Percentiles rank a stretch among this genome's conserved stretches.
Conservation (phyloP, 2,113 vertebrate genomes). For the Australoheros scitulus region DNA sequence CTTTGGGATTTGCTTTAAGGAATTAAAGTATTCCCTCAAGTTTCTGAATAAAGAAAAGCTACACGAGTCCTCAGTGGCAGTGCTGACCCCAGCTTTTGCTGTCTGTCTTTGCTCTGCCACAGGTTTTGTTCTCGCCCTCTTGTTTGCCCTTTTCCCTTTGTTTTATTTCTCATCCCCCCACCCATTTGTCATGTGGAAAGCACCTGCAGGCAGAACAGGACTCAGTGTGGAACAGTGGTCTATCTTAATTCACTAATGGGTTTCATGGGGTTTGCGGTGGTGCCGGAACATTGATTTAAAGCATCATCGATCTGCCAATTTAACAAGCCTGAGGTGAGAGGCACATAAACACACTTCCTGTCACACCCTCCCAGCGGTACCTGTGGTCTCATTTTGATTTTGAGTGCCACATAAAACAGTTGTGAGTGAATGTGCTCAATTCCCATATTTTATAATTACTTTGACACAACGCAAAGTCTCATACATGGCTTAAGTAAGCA, state of each 20-base stretch:
- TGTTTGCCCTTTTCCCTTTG: slow-evolving; percentile 55
- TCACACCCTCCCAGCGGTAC: slow-evolving; percentile 26
- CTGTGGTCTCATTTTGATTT: slow-evolving; percentile 51
- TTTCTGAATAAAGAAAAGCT: slow-evolving; percentile 6
- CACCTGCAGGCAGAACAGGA: slow-evolving; percentile 57
- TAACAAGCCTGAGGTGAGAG: slow-evolving; percentile 57
- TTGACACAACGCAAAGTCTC: background rate
- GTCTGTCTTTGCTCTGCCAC: slow-evolving; percentile 30
- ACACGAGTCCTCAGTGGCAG: slow-evolving; percentile 4
- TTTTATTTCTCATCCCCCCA: slow-evolving; percentile 49
- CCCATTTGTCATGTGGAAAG: slow-evolving; percentile 55
- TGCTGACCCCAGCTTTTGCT: slow-evolving; percentile 27
- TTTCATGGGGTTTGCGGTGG: slow-evolving; percentile 68
- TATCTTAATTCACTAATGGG: slow-evolving; percentile 76
- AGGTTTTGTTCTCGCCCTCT: slow-evolving; percentile 39
- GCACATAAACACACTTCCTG: slow-evolving; percentile 43
- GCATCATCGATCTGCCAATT: slow-evolving; percentile 75
- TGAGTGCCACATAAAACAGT: slow-evolving; percentile 19
- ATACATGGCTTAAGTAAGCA: background rate
- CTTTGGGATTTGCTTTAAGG: background rate
- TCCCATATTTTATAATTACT: background rate
- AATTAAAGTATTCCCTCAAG: background rate
- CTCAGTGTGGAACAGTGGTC: slow-evolving; percentile 58
- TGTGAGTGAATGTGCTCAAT: slow-evolving; percentile 5
- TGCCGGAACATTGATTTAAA: slow-evolving; percentile 76